phyloP scores from a whole-genome alignment of 2,113 vertebrate species.

The cattle (Bos taurus) region DNA sequence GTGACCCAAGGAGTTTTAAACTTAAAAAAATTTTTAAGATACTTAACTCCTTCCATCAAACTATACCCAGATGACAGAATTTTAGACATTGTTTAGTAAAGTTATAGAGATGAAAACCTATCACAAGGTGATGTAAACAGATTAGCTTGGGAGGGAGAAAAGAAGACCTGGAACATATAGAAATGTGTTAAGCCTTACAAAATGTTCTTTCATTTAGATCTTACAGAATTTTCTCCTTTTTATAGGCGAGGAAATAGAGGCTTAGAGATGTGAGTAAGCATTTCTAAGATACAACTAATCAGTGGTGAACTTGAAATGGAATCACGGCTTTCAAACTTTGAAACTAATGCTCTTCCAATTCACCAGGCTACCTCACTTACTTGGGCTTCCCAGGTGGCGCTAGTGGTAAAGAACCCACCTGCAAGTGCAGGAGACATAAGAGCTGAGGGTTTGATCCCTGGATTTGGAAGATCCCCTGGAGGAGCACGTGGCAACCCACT shows the following conservation, averaged over 20 bases:
- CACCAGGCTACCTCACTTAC: neutral
- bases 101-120: neutral
- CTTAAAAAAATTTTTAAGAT: neutral
- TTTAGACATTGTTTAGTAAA: neutral
- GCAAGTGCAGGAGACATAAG: neutral
- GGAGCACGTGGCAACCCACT: neutral
- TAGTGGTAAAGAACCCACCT: neutral
- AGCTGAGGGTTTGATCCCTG: neutral
- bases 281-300: neutral
- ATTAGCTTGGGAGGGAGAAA: conserved; percentile 10
- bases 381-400: neutral
- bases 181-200: neutral
- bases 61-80: neutral
- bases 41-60: neutral
- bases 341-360: neutral
- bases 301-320: neutral
- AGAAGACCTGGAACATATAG: conserved; percentile 7
- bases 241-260: neutral
- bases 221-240: neutral
- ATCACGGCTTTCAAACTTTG: neutral
- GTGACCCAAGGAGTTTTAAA: neutral
- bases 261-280: neutral
- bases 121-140: neutral
- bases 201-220: neutral
- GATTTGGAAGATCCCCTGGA: neutral